Percentiles rank a stretch among this genome's conserved stretches.
Evolutionary conservation across 2,797 vertebrate species (phyloP).

Genomic region (Oryzias dopingdopingensis): DNA sequence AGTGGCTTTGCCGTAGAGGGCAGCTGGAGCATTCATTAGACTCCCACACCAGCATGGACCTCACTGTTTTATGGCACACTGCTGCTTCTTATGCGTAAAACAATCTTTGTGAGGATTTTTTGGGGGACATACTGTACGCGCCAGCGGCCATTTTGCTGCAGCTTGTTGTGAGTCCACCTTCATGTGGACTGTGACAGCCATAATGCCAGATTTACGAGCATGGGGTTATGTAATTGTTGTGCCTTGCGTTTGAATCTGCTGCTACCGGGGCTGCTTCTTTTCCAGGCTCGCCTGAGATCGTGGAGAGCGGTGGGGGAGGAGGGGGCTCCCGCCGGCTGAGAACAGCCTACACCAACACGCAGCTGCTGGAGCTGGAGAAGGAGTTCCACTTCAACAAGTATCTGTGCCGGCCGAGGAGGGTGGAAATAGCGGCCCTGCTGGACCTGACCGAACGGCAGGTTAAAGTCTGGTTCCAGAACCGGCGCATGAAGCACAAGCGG

Average conservation of each 20-base stretch:
- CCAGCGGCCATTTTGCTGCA: slow-evolving; percentile 92
- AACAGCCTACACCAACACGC: slow-evolving; percentile 98
- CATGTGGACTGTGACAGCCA: slow-evolving; percentile 47
- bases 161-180: slow-evolving; percentile 62
- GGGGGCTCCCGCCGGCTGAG: slow-evolving; percentile 91
- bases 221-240: slow-evolving; percentile 45
- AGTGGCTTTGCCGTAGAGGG: slow-evolving; percentile 92
- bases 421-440: slow-evolving; percentile 96
- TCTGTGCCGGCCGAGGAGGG: slow-evolving; percentile 93
- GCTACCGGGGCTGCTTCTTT: slow-evolving; percentile 42
- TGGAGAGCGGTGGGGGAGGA: slow-evolving; percentile 82
- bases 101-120: slow-evolving; percentile 7
- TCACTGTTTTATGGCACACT: slow-evolving; percentile 65
- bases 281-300: slow-evolving; percentile 89
- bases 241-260: slow-evolving; percentile 59
- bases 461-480: slow-evolving; percentile 99
- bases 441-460: slow-evolving; percentile 98
- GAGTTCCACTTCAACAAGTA: slow-evolving; percentile 99
- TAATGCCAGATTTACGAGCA: slow-evolving; percentile 31
- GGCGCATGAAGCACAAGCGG: slow-evolving; percentile 98
- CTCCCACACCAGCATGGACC: slow-evolving; percentile 80
- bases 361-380: slow-evolving; percentile 98
- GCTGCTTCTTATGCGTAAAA: slow-evolving; percentile 33
- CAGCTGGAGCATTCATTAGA: slow-evolving; percentile 97
- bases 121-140: slow-evolving; percentile 21